These are phyloP conservation scores for Neotoxoptera formosana DNA, from an alignment of 1,140 invertebrate species.

Conservation along the genomic window DNA sequence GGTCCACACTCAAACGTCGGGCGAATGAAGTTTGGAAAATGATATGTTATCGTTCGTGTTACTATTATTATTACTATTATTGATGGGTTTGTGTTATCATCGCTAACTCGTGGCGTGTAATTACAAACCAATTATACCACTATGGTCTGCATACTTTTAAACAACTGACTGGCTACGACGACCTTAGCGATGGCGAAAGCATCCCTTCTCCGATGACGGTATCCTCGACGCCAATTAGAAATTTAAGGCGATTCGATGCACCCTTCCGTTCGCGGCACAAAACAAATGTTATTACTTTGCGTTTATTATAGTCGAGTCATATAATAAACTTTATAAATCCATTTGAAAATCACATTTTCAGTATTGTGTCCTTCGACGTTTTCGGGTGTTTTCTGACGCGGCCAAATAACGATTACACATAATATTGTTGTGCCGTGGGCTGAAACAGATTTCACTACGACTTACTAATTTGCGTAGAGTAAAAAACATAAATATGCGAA, in stretches of 20 bases:
- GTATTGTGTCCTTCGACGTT: not conserved
- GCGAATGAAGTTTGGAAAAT: not conserved
- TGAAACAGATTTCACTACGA: not conserved
- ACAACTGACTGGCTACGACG: not conserved
- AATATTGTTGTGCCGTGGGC: too few species aligned
- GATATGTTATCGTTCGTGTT: not conserved
- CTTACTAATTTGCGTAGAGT: not conserved
- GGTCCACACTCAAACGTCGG: not conserved
- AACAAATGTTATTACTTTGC: not conserved
- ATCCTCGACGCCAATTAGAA: not conserved
- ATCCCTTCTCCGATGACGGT: not conserved
- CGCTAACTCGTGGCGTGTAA: not conserved
- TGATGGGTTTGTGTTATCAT: not conserved
- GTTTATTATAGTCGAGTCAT: not conserved
- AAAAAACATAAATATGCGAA: not conserved
- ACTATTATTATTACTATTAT: not conserved
- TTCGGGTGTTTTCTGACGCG: not conserved
- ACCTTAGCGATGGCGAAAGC: not conserved
- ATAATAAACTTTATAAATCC: not conserved
- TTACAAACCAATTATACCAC: constrained; percentile 2
- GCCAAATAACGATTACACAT: not conserved
- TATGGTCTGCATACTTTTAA: not conserved
- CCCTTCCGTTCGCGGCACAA: not conserved
- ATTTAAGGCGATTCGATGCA: not conserved
- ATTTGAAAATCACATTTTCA: not conserved